Evolutionary conservation across 2,113 vertebrate genomes (phyloP), one percentile per base, ranked within the genome.

Genomic region (Vulpes lagopus): DNA sequence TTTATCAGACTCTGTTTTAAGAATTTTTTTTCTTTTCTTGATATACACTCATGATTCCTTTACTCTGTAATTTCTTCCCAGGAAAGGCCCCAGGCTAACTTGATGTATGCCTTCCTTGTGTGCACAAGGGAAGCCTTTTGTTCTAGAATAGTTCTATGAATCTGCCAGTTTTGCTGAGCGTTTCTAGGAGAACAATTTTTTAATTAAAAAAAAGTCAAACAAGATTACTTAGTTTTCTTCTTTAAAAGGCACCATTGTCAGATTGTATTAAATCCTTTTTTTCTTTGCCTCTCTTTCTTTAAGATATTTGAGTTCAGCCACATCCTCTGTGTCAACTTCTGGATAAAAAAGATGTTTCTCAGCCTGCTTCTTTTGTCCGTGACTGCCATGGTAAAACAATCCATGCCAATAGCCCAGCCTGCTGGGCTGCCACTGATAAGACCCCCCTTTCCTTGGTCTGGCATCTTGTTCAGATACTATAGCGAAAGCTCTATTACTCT

Each of bases 181-280:
- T 86, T 94, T 97, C 93, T 71, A 90, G 76, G 82, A 97, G 59
- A 97, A 96, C 82, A 88, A 91, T 55, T 97, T 98, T 98, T 98
- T 98, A 98, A 98, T 97, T 98, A 95, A 98, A 98, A 98, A 96
- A 92, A 91, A 93, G 91, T 97, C 93, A 92, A 96, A 92, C 25
- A 59, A 92, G 23, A 65, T 98, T 98, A 98, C 73, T 93, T 95
- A 97, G 94, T 98, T 98, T 98, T 97, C 92, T 89, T 97, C 69
- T 92, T 98, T 97, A 78, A 65, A 97, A 43, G 6, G 88, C 89
- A 97, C 79, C 14, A 20, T 97, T 97, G 91, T 91, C 65, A 57
- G 59, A 91, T 97, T 84, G 43, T 15, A 38, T 55, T 89, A 95
- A 96, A 87, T 67, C 27, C 25, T 25, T 97, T 92, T 96, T 95